Evolutionary conservation across 2,888 invertebrate genomes (phyloP), one percentile per base, ranked within the genome.

Genomic region (Drosophila paracracens): DNA sequence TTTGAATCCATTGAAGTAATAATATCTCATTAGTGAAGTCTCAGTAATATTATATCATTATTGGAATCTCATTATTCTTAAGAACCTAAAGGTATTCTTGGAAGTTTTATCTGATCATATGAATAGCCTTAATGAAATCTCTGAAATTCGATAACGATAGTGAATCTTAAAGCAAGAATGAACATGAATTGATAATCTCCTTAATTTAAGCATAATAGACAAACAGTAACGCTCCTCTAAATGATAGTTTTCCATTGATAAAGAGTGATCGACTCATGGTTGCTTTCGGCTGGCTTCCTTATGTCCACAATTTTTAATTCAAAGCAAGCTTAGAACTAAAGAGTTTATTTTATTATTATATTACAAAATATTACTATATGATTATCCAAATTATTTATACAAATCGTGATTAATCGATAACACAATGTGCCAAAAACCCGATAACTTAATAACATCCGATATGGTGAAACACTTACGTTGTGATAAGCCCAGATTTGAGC

Each of bases 391-490:
- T 79, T 74, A 33, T 6, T 4, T 16, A 72, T 46, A 2, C 40
- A 10, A 67, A 29, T 6, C 2, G 10, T 31, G 29, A 11, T n/a
- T 21, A 16, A 51, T 31, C 40, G 40, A 36, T 35, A 38, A 18
- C 2, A 16, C 16, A 33, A 85, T 89, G 84, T 88, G 89, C 29
- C 31, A 79, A 18, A 54, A 35, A 50, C 61, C 57, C 18, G 36
- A 63, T 4, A 66, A 69, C 40, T 65, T 80, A 2, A 36, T 85
- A 29, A 70, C 90, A 0, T 52, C 81, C 2, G 88, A 88, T 56
- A 25, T 75, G 4, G 84, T 85, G 43, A 36, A 59, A 25, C 64
- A 88, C 62, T 59, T 64, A 4, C 66, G 73, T 2, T 69, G 62
- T 36, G 52, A 62, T 11, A 67, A 53, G 2, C 40, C 29, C 0